Base-by-base conservation (phyloP, 2,888 invertebrate species). In the Heteropelma amictum region DNA sequence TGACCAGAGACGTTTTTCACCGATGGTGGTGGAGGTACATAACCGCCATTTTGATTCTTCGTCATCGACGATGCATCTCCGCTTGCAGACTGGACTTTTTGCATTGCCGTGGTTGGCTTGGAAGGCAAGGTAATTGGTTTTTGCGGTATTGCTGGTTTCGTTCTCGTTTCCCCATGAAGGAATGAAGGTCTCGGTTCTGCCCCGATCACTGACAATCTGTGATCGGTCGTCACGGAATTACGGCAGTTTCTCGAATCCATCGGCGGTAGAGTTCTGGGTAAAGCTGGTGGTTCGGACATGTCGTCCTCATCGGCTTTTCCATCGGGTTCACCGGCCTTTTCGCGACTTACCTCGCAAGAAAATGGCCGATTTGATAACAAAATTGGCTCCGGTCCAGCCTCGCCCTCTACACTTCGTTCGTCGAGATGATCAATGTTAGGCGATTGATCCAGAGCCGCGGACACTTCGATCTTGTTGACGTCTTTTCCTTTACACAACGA, bases 241-340 rank as follows among this genome's bases (percentile, higher is more conserved):
- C 71, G 54, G 8, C 28, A 33, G 33, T 56, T 58, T 42, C 77
- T 70, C 3, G 72, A 6, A 4, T 84, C 90, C 79, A 92, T 87
- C 12, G 94, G 94, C 14, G 94, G 92, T 1, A 95, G 94, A 78
- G 93, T 93, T 70, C 92, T 92, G 0, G 95, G 95, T 68, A 95
- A 87, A 3, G 93, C 93, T 0, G 94, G 93, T 0, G 94, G 93
- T 86, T 93, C 94, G 21, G 90, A 90, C 1, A 91, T 89, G 42
- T 94, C 93, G 83, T 95, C 95, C 0, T 95, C 95, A 89, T 96
- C 96, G 10, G 96, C 95, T 81, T 95, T 92, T n/a, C 96, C 96
- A 83, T 96, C 96, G 0, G 96, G 96, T 83, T 95, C 96, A 6
- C 96, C 96, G 6, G 95, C 96, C 79, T 94, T 89, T 84, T 96